phyloP scores from a whole-genome alignment of 1,140 invertebrate genomes.

The Sipha flava region DNA sequence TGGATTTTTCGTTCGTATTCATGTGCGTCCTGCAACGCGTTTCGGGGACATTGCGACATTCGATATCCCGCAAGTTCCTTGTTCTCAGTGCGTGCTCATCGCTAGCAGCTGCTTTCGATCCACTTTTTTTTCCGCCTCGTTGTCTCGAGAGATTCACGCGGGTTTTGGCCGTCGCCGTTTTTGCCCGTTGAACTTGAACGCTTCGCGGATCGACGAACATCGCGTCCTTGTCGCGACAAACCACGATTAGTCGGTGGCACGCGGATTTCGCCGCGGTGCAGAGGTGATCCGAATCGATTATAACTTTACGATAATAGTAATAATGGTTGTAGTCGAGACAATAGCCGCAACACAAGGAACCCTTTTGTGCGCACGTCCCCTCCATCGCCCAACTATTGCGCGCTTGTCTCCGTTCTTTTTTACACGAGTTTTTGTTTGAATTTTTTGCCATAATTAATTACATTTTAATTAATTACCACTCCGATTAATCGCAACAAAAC shows the following conservation, averaged over 20 bases:
- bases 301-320: neutral
- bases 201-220: neutral
- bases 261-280: neutral
- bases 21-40: too few relatives aligned
- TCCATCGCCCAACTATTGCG: too few relatives aligned
- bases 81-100: too few relatives aligned
- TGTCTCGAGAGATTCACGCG: too few relatives aligned
- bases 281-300: neutral
- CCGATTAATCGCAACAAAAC: neutral
- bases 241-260: neutral
- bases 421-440: neutral
- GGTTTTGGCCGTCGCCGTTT: neutral
- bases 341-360: too few relatives aligned
- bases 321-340: neutral
- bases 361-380: neutral
- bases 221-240: neutral
- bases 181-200: neutral
- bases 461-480: neutral
- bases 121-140: too few relatives aligned
- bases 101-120: too few relatives aligned
- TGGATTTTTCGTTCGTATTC: too few relatives aligned
- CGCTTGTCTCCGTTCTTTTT: neutral
- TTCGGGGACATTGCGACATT: too few relatives aligned
- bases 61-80: too few relatives aligned
- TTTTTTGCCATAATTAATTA: neutral